Conservation (phyloP, 2,797 vertebrate species). For the Brachymystax lenok region DNA sequence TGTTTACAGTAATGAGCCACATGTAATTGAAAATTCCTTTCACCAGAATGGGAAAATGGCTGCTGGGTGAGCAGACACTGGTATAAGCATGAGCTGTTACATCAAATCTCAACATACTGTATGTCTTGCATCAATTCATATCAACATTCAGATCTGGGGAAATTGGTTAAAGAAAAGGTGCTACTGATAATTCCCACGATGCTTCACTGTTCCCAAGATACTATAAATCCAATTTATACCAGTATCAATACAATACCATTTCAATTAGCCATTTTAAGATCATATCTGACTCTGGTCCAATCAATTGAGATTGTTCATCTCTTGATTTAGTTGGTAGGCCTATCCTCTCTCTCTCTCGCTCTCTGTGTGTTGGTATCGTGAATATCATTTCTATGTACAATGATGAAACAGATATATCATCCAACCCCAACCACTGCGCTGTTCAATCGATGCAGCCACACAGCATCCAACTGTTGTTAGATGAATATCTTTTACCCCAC, state of each 20-base stretch:
- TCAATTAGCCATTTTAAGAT: slow-evolving; percentile 43
- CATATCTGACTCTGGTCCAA: slow-evolving; percentile 41
- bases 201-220: slow-evolving; percentile 17
- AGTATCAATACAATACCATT: slow-evolving; percentile 23
- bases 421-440: slow-evolving; percentile 13
- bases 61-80: slow-evolving; percentile 12
- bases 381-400: slow-evolving; percentile 51
- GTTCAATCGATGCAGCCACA: slow-evolving; percentile 44
- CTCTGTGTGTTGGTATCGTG: slow-evolving; percentile 29
- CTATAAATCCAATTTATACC: slow-evolving; percentile 34
- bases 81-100: slow-evolving; percentile 34
- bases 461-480: slow-evolving; percentile 43
- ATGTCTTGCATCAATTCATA: not conserved
- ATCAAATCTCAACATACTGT: slow-evolving; percentile 17
- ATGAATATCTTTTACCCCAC: slow-evolving; percentile 37
- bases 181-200: not conserved
- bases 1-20: slow-evolving; percentile 59
- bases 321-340: slow-evolving; percentile 24
- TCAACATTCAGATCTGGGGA: slow-evolving; percentile 2
- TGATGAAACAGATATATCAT: slow-evolving; percentile 11
- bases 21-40: slow-evolving; percentile 66
- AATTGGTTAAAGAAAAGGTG: slow-evolving; percentile 19
- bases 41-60: slow-evolving; percentile 37
- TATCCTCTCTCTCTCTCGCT: slow-evolving; percentile 6
- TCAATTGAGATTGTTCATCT: slow-evolving; percentile 51